phyloP scores from a whole-genome alignment of 1,140 invertebrate species.

The Asbolus verrucosus region DNA sequence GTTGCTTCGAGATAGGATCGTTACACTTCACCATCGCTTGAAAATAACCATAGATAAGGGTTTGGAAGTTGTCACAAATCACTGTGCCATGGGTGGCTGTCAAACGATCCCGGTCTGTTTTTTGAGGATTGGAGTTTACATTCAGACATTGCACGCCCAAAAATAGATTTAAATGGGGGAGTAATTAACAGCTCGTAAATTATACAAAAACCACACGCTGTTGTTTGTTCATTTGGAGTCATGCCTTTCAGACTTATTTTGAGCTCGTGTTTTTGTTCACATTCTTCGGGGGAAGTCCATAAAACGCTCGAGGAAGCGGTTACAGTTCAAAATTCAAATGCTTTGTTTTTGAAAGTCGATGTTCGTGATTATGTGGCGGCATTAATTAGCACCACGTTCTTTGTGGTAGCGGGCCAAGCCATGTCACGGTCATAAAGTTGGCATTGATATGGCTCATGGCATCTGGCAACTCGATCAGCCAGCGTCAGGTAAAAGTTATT shows the following conservation, averaged over 20 bases:
- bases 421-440: neutral
- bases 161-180: conserved; percentile 3
- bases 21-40: neutral
- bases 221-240: neutral
- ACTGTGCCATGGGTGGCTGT: too few relatives aligned
- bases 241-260: neutral
- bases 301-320: too few relatives aligned
- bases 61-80: too few relatives aligned
- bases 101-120: too few relatives aligned
- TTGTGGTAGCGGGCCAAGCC: neutral
- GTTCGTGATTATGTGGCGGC: too few relatives aligned
- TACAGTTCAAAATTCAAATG: too few relatives aligned
- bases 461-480: neutral
- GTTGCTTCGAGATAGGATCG: too few relatives aligned
- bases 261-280: neutral
- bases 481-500: neutral
- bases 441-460: neutral
- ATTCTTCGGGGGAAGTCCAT: too few relatives aligned
- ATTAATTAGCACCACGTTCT: too few relatives aligned
- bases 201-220: neutral
- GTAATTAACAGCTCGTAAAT: conserved; percentile 3
- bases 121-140: too few relatives aligned
- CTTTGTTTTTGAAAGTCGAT: too few relatives aligned
- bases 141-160: too few relatives aligned
- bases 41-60: neutral